phyloP scores from a whole-genome alignment of 2,888 invertebrate genomes.

The Pachymerium ferrugineum region DNA sequence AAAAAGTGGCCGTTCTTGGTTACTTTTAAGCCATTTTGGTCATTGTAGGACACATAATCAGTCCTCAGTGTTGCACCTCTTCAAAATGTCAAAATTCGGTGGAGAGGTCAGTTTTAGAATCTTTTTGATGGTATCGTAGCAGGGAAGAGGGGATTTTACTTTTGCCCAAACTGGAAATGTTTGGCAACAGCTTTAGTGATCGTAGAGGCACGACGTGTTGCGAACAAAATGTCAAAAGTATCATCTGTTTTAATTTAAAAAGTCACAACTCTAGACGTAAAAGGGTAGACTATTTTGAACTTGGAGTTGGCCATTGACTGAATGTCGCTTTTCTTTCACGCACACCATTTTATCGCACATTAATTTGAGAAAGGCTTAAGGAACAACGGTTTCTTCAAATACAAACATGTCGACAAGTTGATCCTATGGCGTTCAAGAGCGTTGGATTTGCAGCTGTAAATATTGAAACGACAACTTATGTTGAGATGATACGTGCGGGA shows the following conservation, averaged over 20 bases:
- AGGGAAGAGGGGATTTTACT: background rate
- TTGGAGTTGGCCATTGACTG: background rate
- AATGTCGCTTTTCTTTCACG: constrained; percentile 11
- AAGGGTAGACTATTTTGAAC: background rate
- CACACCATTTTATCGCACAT: background rate
- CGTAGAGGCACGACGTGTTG: constrained; percentile 2
- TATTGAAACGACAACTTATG: constrained; percentile 70
- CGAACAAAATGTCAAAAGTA: background rate
- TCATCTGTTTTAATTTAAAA: constrained; percentile 4
- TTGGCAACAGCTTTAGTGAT: constrained; percentile 5
- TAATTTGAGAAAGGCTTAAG: background rate
- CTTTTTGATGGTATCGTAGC: background rate
- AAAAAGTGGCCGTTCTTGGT: background rate
- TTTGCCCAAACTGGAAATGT: background rate
- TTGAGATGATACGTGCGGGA: constrained; percentile 63
- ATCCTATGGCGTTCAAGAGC: background rate
- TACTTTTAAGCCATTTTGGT: background rate
- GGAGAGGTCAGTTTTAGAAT: background rate
- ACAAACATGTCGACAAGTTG: constrained; percentile 18
- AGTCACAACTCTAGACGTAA: background rate
- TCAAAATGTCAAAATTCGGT: background rate
- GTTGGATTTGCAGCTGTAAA: constrained; percentile 57
- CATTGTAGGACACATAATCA: no score
- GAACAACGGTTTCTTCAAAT: background rate
- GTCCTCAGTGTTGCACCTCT: background rate